Evolutionary conservation across 2,113 vertebrate genomes (phyloP), one percentile per base, ranked within the genome.

Genomic region (Numenius arquata): DNA sequence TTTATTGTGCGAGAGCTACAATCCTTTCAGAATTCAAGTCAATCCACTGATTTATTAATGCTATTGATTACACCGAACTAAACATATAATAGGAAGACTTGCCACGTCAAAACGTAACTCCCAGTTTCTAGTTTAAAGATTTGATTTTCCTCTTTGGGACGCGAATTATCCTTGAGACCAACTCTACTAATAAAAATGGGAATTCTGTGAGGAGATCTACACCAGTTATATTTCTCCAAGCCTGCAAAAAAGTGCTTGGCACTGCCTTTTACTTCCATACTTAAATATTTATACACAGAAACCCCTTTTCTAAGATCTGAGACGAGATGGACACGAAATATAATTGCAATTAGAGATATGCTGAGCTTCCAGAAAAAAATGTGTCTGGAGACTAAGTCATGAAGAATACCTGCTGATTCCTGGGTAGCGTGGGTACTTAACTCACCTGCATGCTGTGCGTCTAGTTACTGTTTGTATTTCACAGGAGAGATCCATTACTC

Each of bases 281-380:
- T 95, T 93, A 89, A 95, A 96, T 94, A 96, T 97, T 97, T 97
- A 96, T 93, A 92, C 32, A 83, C 26, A 93, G 82, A 78, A 78
- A 55, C 83, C 20, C 84, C 50, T 93, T 94, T 90, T 96, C 87
- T 73, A 95, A 96, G 94, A 96, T 91, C 85, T 79, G 88, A 96
- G 93, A 97, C 84, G 96, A 97, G 95, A 96, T 91, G 84, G 95
- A 96, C 92, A 95, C 96, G 94, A 98, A 98, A 97, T 97, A 97
- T 97, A 98, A 96, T 97, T 98, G 96, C 97, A 97, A 98, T 98
- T 98, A 98, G 92, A 96, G 92, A 97, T 97, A 91, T 97, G 97
- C 97, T 97, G 97, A 97, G 95, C 92, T 96, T 83, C 91, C 85
- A 96, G 87, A 97, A 98, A 95, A 96, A 66, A 66, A 97, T 88